Evolutionary conservation across 2,797 vertebrate genomes (phyloP).

Genomic region (Platalea minor): DNA sequence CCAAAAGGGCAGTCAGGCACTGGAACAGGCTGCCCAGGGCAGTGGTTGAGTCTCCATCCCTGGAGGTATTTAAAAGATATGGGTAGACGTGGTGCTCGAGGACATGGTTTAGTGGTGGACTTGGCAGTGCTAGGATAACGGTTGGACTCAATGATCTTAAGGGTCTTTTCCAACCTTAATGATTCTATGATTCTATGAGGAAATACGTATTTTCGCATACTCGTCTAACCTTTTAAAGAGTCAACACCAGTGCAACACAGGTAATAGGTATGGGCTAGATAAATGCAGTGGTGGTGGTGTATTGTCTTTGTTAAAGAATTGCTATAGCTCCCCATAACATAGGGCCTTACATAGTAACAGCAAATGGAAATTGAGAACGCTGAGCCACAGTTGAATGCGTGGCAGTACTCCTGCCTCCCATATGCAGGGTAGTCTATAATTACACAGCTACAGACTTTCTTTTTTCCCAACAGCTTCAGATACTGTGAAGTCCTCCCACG

Average conservation of each 20-base stretch:
- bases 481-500: not conserved
- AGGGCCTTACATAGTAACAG: not conserved
- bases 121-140: too few relatives aligned
- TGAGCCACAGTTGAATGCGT: rapidly evolving
- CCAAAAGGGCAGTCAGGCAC: too few relatives aligned
- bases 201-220: not conserved
- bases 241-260: too few relatives aligned
- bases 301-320: not conserved
- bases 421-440: not conserved
- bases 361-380: not conserved
- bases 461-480: not conserved
- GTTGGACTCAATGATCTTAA: too few relatives aligned
- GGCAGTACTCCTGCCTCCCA: not conserved
- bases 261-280: not conserved
- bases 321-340: not conserved
- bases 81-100: too few relatives aligned
- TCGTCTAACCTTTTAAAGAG: not conserved
- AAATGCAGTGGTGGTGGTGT: not conserved
- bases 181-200: not conserved
- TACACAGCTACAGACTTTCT: not conserved
- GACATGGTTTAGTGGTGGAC: too few relatives aligned
- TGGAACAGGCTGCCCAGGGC: too few relatives aligned
- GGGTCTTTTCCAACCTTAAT: too few relatives aligned
- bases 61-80: too few relatives aligned
- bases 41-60: too few relatives aligned